phyloP scores from a whole-genome alignment of 2,888 invertebrate species.

The Heliothis peltigera region DNA sequence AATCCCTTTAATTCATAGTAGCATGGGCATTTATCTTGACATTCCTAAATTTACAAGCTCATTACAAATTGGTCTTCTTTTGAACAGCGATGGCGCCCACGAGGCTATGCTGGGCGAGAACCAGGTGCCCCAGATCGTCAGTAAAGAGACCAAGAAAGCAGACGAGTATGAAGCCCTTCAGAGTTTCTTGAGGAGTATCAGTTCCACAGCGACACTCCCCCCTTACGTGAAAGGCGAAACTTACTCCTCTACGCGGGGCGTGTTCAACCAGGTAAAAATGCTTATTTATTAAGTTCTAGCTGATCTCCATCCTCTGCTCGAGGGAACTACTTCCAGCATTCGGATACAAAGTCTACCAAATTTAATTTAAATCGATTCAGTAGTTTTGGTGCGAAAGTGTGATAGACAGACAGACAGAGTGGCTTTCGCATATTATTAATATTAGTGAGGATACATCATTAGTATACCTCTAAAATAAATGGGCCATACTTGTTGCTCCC shows the following conservation, averaged over 20 bases:
- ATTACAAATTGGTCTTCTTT: conserved; percentile 5
- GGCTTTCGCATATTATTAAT: too few species aligned
- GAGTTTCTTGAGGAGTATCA: conserved; percentile 86
- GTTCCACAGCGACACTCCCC: conserved; percentile 87
- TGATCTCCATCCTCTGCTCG: too few species aligned
- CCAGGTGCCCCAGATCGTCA: conserved; percentile 73
- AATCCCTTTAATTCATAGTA: too few species aligned
- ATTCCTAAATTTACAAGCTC: too few species aligned
- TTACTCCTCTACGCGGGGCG: conserved; percentile 84
- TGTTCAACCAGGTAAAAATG: conserved; percentile 83
- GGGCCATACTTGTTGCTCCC: too few species aligned
- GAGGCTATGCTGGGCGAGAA: conserved; percentile 81
- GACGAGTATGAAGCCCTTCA: conserved; percentile 87
- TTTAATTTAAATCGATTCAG: too few species aligned
- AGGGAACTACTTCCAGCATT: too few species aligned
- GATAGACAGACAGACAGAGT: too few species aligned
- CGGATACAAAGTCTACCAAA: too few species aligned
- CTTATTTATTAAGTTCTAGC: background rate
- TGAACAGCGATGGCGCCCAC: conserved; percentile 85
- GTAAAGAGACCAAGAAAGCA: conserved; percentile 75
- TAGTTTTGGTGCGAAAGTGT: too few species aligned
- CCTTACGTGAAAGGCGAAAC: conserved; percentile 87
- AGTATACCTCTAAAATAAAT: too few species aligned
- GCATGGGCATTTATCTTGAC: background rate
- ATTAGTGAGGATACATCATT: too few species aligned